These are phyloP conservation scores for Microplitis demolitor DNA, from an alignment of 1,140 invertebrate species.

Conservation along the genomic window DNA sequence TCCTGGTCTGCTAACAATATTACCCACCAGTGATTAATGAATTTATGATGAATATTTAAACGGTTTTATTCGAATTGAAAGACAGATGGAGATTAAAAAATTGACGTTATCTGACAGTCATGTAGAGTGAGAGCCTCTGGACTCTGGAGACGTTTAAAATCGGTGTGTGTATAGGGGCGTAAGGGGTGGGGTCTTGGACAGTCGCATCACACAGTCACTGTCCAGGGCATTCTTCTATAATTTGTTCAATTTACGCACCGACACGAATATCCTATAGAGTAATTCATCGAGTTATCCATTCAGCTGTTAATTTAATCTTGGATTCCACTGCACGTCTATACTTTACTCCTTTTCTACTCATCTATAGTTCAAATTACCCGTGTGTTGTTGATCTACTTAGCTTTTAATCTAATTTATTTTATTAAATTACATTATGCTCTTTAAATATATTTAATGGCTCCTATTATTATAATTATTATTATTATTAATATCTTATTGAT, in stretches of 20 bases:
- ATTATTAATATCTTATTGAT: no score
- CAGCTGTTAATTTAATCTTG: slow-evolving; percentile 54
- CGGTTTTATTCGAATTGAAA: not conserved
- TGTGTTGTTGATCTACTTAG: not conserved
- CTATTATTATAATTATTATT: no score
- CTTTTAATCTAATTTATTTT: no score
- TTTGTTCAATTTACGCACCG: slow-evolving; percentile 58
- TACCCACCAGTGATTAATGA: no score
- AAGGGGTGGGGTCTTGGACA: slow-evolving; percentile 37
- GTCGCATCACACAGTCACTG: slow-evolving; percentile 33
- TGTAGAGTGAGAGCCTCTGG: slow-evolving; percentile 10
- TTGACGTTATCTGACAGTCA: not conserved
- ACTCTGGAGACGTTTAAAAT: slow-evolving; percentile 13
- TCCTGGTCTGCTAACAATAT: no score
- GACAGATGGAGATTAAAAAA: no score
- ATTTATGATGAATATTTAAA: not conserved
- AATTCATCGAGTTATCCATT: slow-evolving; percentile 56
- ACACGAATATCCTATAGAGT: slow-evolving; percentile 47
- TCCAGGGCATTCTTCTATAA: slow-evolving; percentile 54
- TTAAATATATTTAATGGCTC: no score
- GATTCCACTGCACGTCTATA: slow-evolving; percentile 24
- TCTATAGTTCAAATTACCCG: not conserved
- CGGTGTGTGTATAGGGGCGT: slow-evolving; percentile 32
- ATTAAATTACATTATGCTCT: no score
- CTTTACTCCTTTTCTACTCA: not conserved